A percentile compares a stretch with the other conserved stretches of the same genome.
Evolutionary conservation across 2,797 vertebrate species (phyloP).

Genomic region (Lophotriccus pileatus): DNA sequence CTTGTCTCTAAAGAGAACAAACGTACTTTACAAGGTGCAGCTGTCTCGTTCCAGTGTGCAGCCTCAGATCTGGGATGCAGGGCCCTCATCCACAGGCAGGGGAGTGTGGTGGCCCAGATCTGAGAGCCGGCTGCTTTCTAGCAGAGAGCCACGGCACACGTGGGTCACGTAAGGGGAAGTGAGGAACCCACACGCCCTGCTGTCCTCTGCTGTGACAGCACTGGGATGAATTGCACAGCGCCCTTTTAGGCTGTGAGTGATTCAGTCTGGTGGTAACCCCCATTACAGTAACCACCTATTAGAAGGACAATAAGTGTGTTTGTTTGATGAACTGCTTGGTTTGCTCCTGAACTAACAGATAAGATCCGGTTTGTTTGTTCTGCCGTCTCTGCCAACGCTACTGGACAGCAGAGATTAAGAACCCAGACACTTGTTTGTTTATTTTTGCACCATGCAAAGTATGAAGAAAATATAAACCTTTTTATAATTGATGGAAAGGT

Average conservation of each 20-base stretch:
- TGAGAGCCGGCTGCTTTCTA: background rate
- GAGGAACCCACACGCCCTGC: background rate
- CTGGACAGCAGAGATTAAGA: conserved; percentile 14
- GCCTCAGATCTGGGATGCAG: background rate
- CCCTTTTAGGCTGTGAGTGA: background rate
- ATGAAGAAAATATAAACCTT: background rate
- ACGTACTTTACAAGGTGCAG: background rate
- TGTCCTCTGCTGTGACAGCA: background rate
- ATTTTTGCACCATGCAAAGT: background rate
- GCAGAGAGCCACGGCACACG: background rate
- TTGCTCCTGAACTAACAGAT: conserved; percentile 51
- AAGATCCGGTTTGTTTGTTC: background rate
- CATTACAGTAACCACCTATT: background rate
- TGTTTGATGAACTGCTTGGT: background rate
- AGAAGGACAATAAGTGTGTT: conserved; percentile 1
- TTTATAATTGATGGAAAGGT: background rate
- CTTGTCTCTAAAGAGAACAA: background rate
- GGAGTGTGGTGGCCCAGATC: background rate
- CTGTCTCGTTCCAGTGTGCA: background rate
- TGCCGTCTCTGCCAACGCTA: background rate
- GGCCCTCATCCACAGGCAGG: background rate
- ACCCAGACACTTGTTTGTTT: background rate
- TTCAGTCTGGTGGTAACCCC: background rate
- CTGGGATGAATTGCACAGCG: background rate
- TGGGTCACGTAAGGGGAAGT: background rate